These are phyloP conservation scores for Nestor notabilis DNA, from an alignment of 2,113 vertebrate species.

Conservation along the genomic window DNA sequence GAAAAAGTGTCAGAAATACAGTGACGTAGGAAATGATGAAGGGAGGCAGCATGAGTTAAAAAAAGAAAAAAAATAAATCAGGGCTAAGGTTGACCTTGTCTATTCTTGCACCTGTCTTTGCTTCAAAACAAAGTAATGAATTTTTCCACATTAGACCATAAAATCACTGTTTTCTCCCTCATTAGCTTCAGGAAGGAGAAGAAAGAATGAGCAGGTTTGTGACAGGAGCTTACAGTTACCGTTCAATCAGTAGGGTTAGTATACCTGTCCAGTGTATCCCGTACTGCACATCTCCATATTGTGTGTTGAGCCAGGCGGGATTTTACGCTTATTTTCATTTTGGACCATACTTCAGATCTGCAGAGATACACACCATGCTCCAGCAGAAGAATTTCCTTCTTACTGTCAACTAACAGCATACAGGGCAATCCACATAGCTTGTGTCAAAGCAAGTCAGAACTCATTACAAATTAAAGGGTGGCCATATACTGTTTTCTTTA, in stretches of 20 bases:
- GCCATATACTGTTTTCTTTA: constrained; percentile 50
- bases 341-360: not conserved
- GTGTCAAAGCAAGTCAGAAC: constrained; percentile 22
- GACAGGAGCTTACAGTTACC: not conserved
- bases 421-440: not conserved
- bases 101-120: not conserved
- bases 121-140: not conserved
- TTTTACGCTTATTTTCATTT: constrained; percentile 8
- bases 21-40: not conserved
- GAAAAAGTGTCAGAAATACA: not conserved
- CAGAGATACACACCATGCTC: not conserved
- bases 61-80: not conserved
- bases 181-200: not conserved
- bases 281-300: not conserved
- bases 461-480: constrained; percentile 29
- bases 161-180: not conserved
- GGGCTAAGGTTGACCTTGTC: not conserved
- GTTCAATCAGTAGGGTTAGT: not conserved
- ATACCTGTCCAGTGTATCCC: not conserved
- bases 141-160: not conserved
- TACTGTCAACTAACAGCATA: not conserved
- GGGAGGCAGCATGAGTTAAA: not conserved
- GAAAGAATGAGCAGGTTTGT: not conserved
- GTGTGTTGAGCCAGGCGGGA: not conserved
- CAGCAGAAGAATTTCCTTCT: constrained; percentile 28